phyloP scores from a whole-genome alignment of 2,113 vertebrate genomes.

The Hippoglossus stenolepis region DNA sequence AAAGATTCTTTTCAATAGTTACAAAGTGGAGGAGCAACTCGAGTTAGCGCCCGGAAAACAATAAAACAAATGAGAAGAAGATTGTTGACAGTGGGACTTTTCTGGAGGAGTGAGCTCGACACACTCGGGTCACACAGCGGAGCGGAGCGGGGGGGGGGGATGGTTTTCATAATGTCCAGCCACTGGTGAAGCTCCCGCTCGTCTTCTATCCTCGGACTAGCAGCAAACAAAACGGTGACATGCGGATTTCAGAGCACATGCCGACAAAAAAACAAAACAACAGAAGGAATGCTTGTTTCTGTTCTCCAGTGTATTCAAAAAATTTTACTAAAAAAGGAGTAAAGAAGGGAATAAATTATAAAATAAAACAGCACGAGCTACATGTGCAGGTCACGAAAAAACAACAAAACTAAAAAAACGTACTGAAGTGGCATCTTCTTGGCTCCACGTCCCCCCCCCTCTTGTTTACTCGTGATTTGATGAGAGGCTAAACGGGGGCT shows the following conservation, averaged over 20 bases:
- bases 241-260: constrained; percentile 55
- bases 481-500: constrained; percentile 17
- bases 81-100: constrained; percentile 4
- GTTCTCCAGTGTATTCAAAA: constrained; percentile 67
- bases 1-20: constrained; percentile 90
- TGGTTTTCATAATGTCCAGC: constrained; percentile 21
- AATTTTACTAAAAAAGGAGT: neutral
- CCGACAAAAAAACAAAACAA: constrained; percentile 8
- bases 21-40: constrained; percentile 85
- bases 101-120: constrained; percentile 6
- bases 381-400: constrained; percentile 50
- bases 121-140: constrained; percentile 19
- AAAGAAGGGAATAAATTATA: constrained; percentile 29
- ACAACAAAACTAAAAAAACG: constrained; percentile 40
- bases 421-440: constrained; percentile 56
- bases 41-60: constrained; percentile 66
- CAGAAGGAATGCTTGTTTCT: constrained; percentile 19
- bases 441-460: constrained; percentile 41
- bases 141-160: constrained; percentile 1
- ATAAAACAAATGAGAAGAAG: constrained; percentile 47
- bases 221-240: constrained; percentile 56
- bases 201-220: constrained; percentile 31
- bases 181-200: neutral
- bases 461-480: neutral
- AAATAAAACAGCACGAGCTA: constrained; percentile 49